phyloP scores from a whole-genome alignment of 2,797 vertebrate species.

The Pangasius macronema region DNA sequence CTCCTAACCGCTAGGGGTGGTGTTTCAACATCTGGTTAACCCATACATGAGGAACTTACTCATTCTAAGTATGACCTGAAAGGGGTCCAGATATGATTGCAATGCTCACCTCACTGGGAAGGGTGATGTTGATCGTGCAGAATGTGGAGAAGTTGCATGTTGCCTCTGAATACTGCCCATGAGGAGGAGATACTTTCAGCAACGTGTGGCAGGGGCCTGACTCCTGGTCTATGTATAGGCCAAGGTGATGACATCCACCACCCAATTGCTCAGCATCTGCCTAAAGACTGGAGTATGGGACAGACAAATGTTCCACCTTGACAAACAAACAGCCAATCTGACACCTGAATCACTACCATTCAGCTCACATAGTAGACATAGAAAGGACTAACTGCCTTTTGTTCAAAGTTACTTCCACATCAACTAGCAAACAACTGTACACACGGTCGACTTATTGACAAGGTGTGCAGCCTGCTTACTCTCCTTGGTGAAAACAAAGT shows the following conservation, averaged over 20 bases:
- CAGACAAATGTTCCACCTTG: not conserved
- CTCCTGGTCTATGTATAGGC: not conserved
- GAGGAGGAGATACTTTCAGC: not conserved
- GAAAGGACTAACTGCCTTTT: not conserved
- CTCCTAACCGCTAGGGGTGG: not conserved
- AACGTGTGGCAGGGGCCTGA: not conserved
- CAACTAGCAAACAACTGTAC: not conserved
- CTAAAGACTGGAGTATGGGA: not conserved
- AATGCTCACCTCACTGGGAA: not conserved
- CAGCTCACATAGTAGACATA: not conserved
- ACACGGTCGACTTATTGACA: not conserved
- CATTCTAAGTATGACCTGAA: not conserved
- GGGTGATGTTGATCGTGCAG: not conserved
- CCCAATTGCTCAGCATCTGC: not conserved
- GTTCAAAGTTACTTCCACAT: not conserved
- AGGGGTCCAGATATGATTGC: not conserved
- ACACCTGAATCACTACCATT: not conserved
- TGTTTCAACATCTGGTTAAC: not conserved
- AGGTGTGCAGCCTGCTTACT: not conserved
- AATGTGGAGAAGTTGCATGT: not conserved
- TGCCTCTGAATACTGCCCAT: not conserved
- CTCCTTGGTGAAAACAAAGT: not conserved
- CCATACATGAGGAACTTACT: not conserved
- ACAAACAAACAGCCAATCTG: not conserved
- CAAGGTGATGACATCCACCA: not conserved